Base-by-base conservation (phyloP, 2,888 invertebrate genomes). In the Alsophila aescularia region DNA sequence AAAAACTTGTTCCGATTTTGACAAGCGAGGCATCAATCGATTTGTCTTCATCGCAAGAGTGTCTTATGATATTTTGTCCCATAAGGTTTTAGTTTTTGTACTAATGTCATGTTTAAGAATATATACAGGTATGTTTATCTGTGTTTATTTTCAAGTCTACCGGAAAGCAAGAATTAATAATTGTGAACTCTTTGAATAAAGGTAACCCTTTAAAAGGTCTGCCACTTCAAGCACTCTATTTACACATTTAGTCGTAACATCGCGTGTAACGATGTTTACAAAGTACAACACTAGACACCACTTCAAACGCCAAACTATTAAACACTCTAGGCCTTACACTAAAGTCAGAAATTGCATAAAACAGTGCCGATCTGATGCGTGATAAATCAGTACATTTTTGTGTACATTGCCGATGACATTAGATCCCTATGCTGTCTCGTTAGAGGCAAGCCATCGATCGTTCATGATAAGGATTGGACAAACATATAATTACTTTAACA, bases 371-470 rank as follows among this genome's bases (percentile, higher is more conserved):
- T 44, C 21, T 31, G 42, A 15, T 18, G 12, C 31, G 36, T 31
- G 21, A 29, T 35, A 42, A 24, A 37, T 42, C 29, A 18, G 53
- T 39, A 43, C 32, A 48, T 43, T 42, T 48, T 43, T 53, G 43
- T 31, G 40, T 32, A 53, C 48, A 37, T 31, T 34, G 24, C 18
- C 29, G 37, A 13, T 48, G 36, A 31, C 36, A 37, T 34, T 29
- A 47, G 29, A 32, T 18, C 31, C 34, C 32, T 13, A 15, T n/a
- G 35, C 29, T 48, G 53, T 53, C 53, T 48, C 37, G 43, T 53
- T 53, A 53, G 36, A 52, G 21, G 34, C 21, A 12, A 24, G 24
- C 24, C 27, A 29, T 21, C 45, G 18, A 34, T 34, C n/a, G 35
- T 31, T 10, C 10, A 29, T 35, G 42, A 48, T 32, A 43, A 53